Base-by-base conservation (phyloP, 2,113 vertebrate genomes). In the Budorcas taxicolor region DNA sequence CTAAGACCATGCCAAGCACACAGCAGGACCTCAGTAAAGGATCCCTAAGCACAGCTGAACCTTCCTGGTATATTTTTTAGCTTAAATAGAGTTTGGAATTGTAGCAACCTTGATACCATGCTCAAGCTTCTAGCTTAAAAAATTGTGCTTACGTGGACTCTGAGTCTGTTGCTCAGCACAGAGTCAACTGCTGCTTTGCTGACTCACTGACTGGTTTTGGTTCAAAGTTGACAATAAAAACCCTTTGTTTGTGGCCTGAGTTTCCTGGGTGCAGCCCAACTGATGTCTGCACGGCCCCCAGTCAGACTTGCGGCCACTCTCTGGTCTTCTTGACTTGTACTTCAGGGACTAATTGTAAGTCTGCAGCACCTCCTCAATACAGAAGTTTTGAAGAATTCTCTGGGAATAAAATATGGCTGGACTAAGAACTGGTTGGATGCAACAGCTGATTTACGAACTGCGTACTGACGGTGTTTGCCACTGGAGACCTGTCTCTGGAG, bases 1-100 rank as follows among this genome's bases (percentile, higher is more conserved):
- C 2, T 3, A 19, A 33, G 7, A 8, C 3, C 12, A 0, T 3
- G 8, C 10, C 23, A 2, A 21, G 1, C 3, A 7, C 6, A 58
- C 0, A 12, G 50, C 0, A 43, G 60, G 52, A 17, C 33, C 17
- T 82, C 58, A 8, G 0, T 0, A 7, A 43, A 74, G 76, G 53
- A 1, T 5, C 58, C 47, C 31, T 3, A 7, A 40, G 27, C 0
- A 10, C 45, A 43, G 47, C 2, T 12, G 31, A 55, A 14, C 1
- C 6, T 14, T 91, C 25, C 19, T 7, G 29, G 50, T 7, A 13
- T 14, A 17, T 33, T 23, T 5, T 47, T 17, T 78, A 16, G 40
- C 11, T 9, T 7, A 13, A 29, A 5, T 12, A 5, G 81, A 19
- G 12, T 36, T 47, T 62, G 57, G 31, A 90, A 40, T 9, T 23